phyloP scores from a whole-genome alignment of 2,888 invertebrate genomes.

The Pollenia amentaria region DNA sequence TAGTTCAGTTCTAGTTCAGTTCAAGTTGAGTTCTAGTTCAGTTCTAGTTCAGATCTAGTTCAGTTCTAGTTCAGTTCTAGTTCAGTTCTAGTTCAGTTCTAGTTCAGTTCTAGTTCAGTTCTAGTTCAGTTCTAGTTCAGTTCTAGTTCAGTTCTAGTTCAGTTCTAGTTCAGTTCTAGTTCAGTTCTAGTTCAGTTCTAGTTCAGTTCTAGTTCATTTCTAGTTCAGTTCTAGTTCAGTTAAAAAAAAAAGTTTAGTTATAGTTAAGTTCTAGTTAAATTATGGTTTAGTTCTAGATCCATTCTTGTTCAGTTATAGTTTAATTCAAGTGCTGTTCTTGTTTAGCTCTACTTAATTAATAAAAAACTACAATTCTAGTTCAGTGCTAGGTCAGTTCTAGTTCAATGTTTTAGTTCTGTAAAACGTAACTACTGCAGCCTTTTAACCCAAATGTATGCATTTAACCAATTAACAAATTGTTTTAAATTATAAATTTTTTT shows the following conservation, averaged over 20 bases:
- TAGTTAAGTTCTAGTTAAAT: not conserved
- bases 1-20: not conserved
- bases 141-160: not conserved
- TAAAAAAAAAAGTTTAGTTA: not conserved
- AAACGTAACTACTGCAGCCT: too few species aligned
- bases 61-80: not conserved
- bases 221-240: not conserved
- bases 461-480: not conserved
- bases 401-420: too few species aligned
- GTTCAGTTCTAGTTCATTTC: not conserved
- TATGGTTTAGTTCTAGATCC: not conserved
- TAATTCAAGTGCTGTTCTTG: not conserved
- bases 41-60: not conserved
- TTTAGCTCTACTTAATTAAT: too few species aligned
- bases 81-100: not conserved
- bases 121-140: not conserved
- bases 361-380: too few species aligned
- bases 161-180: not conserved
- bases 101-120: constrained; percentile 1
- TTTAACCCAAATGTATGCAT: not conserved
- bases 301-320: not conserved
- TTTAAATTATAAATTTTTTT: too few species aligned
- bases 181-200: not conserved
- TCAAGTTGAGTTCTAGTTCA: not conserved
- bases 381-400: too few species aligned